phyloP scores from a whole-genome alignment of 2,888 invertebrate species.

The Spodoptera picta region DNA sequence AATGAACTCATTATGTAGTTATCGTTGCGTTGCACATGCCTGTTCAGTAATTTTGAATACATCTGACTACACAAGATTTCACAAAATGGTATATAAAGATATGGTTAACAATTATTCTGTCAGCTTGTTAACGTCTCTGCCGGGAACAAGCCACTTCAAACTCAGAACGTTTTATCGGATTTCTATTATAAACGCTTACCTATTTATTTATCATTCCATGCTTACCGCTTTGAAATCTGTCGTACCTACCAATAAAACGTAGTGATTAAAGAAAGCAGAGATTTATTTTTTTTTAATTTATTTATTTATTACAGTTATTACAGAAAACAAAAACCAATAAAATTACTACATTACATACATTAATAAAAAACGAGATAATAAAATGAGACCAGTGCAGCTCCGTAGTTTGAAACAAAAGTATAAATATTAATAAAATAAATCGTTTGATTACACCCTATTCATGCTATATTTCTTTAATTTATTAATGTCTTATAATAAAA shows the following conservation, averaged over 20 bases:
- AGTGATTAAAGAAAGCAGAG: too few species aligned
- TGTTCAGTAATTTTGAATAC: conserved; percentile 5
- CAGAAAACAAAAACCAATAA: too few species aligned
- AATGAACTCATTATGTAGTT: background rate
- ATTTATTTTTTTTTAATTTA: too few species aligned
- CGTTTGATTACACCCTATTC: too few species aligned
- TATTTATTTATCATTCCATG: conserved; percentile 50
- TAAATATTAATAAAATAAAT: too few species aligned
- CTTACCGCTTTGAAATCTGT: conserved; percentile 27
- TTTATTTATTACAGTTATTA: too few species aligned
- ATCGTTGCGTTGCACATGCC: background rate
- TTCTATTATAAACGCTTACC: conserved; percentile 61
- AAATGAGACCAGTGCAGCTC: too few species aligned
- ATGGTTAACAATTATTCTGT: conserved; percentile 60
- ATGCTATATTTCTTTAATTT: too few species aligned
- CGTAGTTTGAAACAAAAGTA: too few species aligned
- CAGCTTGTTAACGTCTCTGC: conserved; percentile 74
- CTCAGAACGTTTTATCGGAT: conserved; percentile 67
- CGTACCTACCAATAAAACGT: background rate
- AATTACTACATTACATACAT: too few species aligned
- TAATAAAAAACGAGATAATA: too few species aligned
- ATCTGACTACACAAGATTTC: conserved; percentile 14
- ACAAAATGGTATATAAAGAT: conserved; percentile 43
- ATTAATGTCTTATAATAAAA: too few species aligned
- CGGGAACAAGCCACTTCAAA: conserved; percentile 72